These are phyloP conservation scores for Cephalopterus ornatus DNA, from an alignment of 2,113 vertebrate genomes.

Conservation along the genomic window DNA sequence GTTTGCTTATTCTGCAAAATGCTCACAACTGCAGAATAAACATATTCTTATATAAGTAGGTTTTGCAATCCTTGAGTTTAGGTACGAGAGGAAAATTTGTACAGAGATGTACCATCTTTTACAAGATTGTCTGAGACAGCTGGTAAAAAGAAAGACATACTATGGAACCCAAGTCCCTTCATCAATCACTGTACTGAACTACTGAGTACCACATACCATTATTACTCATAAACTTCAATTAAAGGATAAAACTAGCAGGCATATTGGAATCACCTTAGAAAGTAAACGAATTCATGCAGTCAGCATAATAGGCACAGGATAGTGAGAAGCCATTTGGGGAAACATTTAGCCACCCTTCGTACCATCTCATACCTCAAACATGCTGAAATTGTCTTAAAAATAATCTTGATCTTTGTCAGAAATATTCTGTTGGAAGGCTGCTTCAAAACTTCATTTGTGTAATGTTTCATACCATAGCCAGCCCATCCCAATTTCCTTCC, in stretches of 20 bases:
- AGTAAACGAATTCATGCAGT: background rate
- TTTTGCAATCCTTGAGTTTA: background rate
- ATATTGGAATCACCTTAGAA: background rate
- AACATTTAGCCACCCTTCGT: background rate
- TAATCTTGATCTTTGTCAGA: background rate
- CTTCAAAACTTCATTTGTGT: background rate
- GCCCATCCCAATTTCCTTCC: background rate
- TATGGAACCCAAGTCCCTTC: background rate
- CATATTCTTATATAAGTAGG: background rate
- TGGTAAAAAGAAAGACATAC: background rate
- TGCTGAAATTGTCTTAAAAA: background rate
- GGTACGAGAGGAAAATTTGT: background rate
- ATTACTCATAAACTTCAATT: background rate
- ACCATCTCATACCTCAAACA: background rate
- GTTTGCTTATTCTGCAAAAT: background rate
- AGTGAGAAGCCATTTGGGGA: background rate
- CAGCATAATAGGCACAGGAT: background rate
- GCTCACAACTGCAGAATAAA: background rate
- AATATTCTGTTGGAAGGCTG: background rate
- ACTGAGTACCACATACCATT: accelerated
- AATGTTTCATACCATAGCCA: background rate
- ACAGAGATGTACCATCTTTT: background rate
- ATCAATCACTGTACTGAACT: background rate
- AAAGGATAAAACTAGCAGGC: background rate
- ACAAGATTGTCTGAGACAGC: background rate